Percentiles rank a stretch among this genome's conserved stretches.
phyloP scores from a whole-genome alignment of 2,113 vertebrate genomes.

The Hemicordylus capensis region DNA sequence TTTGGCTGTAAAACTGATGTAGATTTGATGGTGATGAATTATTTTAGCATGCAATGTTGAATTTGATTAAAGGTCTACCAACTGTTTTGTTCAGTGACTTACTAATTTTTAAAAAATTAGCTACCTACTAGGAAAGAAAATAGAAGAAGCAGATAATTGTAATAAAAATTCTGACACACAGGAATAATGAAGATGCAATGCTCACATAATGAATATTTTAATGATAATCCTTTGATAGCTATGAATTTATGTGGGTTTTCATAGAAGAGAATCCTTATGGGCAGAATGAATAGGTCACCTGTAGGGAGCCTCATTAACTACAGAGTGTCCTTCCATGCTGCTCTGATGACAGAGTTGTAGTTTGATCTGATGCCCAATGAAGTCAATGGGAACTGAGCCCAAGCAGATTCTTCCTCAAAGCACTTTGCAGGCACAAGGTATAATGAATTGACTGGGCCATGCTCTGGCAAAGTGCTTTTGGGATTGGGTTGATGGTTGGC shows the following conservation, averaged over 20 bases:
- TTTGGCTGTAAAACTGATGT: slow-evolving; percentile 53
- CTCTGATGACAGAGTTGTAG: background rate
- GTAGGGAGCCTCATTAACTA: slow-evolving; percentile 12
- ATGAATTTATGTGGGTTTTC: background rate
- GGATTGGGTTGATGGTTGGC: slow-evolving; percentile 13
- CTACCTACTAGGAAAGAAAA: slow-evolving; percentile 29
- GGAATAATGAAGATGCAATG: slow-evolving; percentile 60
- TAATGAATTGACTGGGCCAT: background rate
- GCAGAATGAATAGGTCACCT: slow-evolving; percentile 5
- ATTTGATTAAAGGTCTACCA: slow-evolving; percentile 59
- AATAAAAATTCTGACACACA: slow-evolving; percentile 38
- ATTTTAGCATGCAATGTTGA: slow-evolving; percentile 41
- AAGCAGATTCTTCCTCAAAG: slow-evolving; percentile 17
- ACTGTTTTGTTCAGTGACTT: slow-evolving; percentile 64
- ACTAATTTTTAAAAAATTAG: background rate
- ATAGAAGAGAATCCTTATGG: background rate
- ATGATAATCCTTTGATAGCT: background rate
- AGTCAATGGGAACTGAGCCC: background rate
- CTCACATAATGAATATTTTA: slow-evolving; percentile 36
- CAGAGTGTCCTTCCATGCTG: background rate
- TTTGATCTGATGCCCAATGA: slow-evolving; percentile 15
- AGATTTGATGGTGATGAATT: slow-evolving; percentile 47
- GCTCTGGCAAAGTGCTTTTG: slow-evolving; percentile 14
- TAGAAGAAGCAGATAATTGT: slow-evolving; percentile 12
- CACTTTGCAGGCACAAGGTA: background rate